phyloP scores from a whole-genome alignment of 2,113 vertebrate species.

The Aythya baeri region DNA sequence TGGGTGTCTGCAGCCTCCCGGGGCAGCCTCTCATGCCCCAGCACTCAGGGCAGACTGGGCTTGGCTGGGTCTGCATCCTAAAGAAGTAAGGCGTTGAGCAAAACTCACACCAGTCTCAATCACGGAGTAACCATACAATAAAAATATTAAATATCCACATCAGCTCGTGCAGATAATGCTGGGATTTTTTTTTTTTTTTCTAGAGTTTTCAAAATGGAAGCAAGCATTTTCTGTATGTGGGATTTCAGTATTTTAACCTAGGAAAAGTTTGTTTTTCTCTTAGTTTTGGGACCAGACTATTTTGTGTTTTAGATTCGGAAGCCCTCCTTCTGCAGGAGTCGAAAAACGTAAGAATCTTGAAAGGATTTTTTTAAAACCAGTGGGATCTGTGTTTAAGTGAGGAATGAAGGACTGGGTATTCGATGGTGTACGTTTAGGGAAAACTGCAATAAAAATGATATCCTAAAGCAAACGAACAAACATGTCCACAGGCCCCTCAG shows the following conservation, averaged over 20 bases:
- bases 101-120: background rate
- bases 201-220: background rate
- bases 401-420: conserved; percentile 13
- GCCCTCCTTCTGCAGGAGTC: background rate
- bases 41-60: background rate
- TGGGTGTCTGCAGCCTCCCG: background rate
- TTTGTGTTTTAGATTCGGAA: background rate
- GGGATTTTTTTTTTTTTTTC: background rate
- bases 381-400: background rate
- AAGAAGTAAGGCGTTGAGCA: background rate
- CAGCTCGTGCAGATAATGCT: background rate
- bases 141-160: background rate
- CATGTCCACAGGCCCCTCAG: background rate
- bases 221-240: background rate
- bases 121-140: background rate
- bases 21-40: background rate
- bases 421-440: background rate
- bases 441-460: background rate
- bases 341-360: background rate
- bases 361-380: background rate
- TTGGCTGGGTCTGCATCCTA: background rate
- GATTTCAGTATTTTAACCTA: background rate
- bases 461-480: conserved; percentile 12
- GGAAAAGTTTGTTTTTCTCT: background rate
- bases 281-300: background rate